phyloP scores from a whole-genome alignment of 2,113 vertebrate genomes.

The rat (Rattus norvegicus) region GRCr8 NC_086020.1:109721501-109722000 shows the following conservation, averaged over 20 bases:
- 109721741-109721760: background rate
- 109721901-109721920: background rate
- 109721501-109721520: background rate
- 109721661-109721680: background rate
- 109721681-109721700: background rate
- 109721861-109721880: background rate
- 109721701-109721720: background rate
- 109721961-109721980: background rate
- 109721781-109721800: background rate
- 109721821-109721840: background rate
- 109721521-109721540: background rate
- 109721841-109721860: background rate
- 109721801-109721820: background rate
- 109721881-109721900: conserved; percentile 1
- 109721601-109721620: background rate
- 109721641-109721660: background rate
- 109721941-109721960: background rate
- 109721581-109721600: background rate
- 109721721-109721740: background rate
- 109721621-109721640: background rate
- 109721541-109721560: background rate
- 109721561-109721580: background rate
- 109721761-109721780: background rate
- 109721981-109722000: background rate
- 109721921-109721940: background rate